phyloP scores from a whole-genome alignment of 2,888 invertebrate species.

The Theodoxus fluviatilis region DNA sequence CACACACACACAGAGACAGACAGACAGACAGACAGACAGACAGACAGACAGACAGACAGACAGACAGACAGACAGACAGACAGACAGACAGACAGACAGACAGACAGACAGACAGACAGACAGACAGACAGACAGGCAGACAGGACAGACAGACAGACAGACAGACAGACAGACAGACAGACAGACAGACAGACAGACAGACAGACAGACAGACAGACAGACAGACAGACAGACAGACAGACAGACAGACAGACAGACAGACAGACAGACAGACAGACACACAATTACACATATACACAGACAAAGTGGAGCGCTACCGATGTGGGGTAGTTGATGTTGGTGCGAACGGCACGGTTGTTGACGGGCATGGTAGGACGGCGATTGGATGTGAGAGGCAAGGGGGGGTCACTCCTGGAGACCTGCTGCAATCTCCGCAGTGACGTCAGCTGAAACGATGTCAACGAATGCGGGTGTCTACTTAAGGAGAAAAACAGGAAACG shows the following conservation, averaged over 20 bases:
- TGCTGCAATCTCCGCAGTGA: conserved; percentile 13
- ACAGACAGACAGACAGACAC: not conserved
- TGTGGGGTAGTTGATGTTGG: conserved; percentile 48
- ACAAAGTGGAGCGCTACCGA: conserved; percentile 31
- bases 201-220: conserved; percentile 8
- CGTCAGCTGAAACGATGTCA: conserved; percentile 17
- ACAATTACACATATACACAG: not conserved
- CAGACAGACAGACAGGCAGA: not conserved
- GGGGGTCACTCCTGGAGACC: not conserved
- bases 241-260: conserved; percentile 3
- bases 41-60: conserved; percentile 23
- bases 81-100: not conserved
- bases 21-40: conserved; percentile 17
- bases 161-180: not conserved
- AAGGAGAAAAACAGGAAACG: too few species aligned
- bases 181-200: not conserved
- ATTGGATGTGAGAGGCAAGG: conserved; percentile 29
- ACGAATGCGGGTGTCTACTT: too few species aligned
- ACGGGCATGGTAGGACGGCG: conserved; percentile 46
- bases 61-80: not conserved
- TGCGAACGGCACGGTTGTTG: conserved; percentile 48
- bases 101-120: not conserved
- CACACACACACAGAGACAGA: not conserved
- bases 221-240: conserved; percentile 7
- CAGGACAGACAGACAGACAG: not conserved